Percentiles rank a stretch among this genome's conserved stretches.
These are phyloP conservation scores for Bovichtus diacanthus DNA, from an alignment of 2,797 vertebrate species.

Conservation along the genomic window DNA sequence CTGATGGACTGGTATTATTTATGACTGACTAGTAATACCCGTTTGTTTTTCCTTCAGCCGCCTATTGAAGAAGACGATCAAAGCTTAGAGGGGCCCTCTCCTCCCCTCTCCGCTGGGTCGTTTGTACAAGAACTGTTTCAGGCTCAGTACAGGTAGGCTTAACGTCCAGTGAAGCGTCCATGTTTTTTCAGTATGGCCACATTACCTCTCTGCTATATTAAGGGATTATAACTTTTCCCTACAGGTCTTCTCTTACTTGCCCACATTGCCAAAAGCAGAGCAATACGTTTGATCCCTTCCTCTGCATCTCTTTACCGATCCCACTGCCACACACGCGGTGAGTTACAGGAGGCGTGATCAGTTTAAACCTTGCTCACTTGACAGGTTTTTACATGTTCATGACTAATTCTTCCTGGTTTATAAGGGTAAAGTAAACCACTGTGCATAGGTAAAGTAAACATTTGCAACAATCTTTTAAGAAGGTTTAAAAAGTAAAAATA, in stretches of 20 bases:
- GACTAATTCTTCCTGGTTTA: not conserved
- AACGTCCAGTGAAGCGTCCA: not conserved
- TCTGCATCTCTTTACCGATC: conserved; percentile 98
- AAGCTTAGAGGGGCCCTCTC: conserved; percentile 90
- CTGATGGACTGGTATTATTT: conserved; percentile 16
- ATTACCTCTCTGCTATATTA: conserved; percentile 11
- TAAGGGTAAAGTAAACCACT: not conserved
- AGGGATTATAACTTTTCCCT: conserved; percentile 12
- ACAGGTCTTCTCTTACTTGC: conserved; percentile 97
- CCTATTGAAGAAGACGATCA: conserved; percentile 91
- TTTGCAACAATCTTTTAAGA: not conserved
- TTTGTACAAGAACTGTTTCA: conserved; percentile 99
- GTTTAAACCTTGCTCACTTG: not conserved
- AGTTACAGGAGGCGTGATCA: not conserved
- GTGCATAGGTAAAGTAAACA: not conserved
- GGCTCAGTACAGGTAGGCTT: conserved; percentile 94
- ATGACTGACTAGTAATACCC: conserved; percentile 17
- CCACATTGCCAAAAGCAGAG: conserved; percentile 99
- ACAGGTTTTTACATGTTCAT: conserved; percentile 34
- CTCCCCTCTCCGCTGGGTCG: conserved; percentile 92
- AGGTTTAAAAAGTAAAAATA: not conserved
- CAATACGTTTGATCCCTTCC: conserved; percentile 99
- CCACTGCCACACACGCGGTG: conserved; percentile 96
- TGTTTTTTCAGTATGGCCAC: not conserved
- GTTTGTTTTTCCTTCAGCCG: conserved; percentile 81